Evolutionary conservation across 2,797 vertebrate genomes (phyloP).

Genomic region (Semaprochilodus insignis): DNA sequence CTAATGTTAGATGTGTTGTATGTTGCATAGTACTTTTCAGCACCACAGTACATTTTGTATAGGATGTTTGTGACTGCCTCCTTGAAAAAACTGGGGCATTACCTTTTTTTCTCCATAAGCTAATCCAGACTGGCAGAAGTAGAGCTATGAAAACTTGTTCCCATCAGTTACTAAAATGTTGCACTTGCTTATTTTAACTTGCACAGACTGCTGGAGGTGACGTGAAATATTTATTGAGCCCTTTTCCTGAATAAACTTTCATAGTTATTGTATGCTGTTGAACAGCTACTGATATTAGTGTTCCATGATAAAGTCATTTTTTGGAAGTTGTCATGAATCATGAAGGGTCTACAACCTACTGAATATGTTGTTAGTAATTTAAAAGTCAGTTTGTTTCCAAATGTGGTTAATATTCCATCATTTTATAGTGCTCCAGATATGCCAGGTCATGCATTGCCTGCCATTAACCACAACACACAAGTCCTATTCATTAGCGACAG

Average conservation of each 20-base stretch:
- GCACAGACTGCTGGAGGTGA: not conserved
- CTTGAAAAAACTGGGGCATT: slow-evolving; percentile 12
- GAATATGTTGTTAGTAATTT: not conserved
- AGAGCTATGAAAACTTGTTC: not conserved
- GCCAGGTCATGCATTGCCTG: not conserved
- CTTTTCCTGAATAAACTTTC: not conserved
- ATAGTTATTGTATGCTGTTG: not conserved
- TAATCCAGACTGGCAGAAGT: slow-evolving; percentile 30
- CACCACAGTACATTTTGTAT: too few relatives aligned
- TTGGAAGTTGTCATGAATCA: not conserved
- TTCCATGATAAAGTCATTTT: not conserved
- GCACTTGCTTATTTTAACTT: slow-evolving; percentile 12
- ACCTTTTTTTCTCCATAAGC: slow-evolving; percentile 22
- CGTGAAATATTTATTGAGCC: not conserved
- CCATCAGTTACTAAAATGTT: slow-evolving; percentile 1
- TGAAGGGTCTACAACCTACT: not conserved
- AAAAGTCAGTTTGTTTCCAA: not conserved
- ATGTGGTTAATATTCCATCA: slow-evolving; percentile 8
- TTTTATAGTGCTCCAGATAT: slow-evolving; percentile 13
- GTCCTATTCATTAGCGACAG: slow-evolving; percentile 9
- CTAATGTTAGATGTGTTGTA: too few relatives aligned
- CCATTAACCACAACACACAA: slow-evolving; percentile 1
- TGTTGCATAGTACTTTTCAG: not conserved
- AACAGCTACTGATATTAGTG: not conserved
- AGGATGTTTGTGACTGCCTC: not conserved